These are phyloP conservation scores for Ectropis grisescens DNA, from an alignment of 1,140 invertebrate species.

Conservation along the genomic window DNA sequence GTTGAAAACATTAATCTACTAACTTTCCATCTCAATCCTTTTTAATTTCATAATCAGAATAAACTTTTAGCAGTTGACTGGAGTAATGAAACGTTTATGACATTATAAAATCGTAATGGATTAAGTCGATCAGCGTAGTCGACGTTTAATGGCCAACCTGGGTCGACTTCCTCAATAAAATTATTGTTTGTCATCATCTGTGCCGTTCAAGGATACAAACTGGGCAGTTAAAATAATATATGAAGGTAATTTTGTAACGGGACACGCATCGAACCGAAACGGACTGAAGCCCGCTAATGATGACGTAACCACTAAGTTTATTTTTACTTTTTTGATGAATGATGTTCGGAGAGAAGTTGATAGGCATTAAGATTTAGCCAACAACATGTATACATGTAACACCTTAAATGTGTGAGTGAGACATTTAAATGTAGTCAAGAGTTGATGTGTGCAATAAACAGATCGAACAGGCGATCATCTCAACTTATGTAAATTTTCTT, in stretches of 20 bases:
- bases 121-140: slow-evolving; percentile 52
- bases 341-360: too few species aligned
- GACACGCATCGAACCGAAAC: too few species aligned
- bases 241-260: slow-evolving; percentile 6
- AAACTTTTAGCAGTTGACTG: slow-evolving; percentile 43
- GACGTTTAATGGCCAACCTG: slow-evolving; percentile 51
- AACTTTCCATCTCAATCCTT: slow-evolving; percentile 7
- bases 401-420: too few species aligned
- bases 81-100: slow-evolving; percentile 59
- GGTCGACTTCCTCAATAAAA: slow-evolving; percentile 65
- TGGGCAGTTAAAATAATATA: slow-evolving; percentile 23
- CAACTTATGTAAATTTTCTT: too few species aligned
- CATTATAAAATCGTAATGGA: slow-evolving; percentile 63
- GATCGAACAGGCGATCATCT: too few species aligned
- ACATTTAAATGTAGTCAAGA: too few species aligned
- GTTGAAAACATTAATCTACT: background rate
- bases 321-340: too few species aligned
- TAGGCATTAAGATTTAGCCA: too few species aligned
- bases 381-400: too few species aligned
- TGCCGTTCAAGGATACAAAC: slow-evolving; percentile 7
- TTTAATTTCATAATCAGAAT: slow-evolving; percentile 33
- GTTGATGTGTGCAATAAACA: too few species aligned
- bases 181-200: slow-evolving; percentile 38
- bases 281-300: too few species aligned
- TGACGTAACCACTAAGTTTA: too few species aligned